Conservation (phyloP, 2,113 vertebrate genomes). For the Solenodon paradoxus region DNA sequence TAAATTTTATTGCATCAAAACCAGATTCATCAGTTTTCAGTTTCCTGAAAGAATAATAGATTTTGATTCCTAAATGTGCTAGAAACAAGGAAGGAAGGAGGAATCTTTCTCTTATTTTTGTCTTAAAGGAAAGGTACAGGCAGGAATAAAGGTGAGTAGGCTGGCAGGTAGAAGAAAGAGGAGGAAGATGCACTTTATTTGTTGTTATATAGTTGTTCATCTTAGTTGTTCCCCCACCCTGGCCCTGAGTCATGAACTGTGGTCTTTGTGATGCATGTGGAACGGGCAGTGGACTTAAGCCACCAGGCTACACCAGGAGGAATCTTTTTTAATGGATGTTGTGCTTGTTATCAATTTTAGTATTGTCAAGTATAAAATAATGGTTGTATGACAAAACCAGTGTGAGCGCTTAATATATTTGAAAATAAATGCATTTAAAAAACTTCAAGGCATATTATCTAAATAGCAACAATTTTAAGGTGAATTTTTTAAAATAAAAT, state of each 20-base stretch:
- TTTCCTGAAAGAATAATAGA: background rate
- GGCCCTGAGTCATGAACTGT: too few species aligned
- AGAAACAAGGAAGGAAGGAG: background rate
- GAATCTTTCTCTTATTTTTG: constrained; percentile 11
- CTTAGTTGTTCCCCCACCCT: too few species aligned
- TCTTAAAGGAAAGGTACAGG: too few species aligned
- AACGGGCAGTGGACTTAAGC: too few species aligned
- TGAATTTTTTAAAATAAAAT: constrained; percentile 14
- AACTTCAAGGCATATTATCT: background rate
- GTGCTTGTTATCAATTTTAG: background rate
- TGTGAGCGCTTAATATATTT: background rate
- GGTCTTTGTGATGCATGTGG: too few species aligned
- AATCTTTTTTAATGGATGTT: background rate
- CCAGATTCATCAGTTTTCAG: background rate
- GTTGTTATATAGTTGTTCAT: too few species aligned
- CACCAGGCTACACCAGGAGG: too few species aligned
- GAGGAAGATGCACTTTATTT: too few species aligned
- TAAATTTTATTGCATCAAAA: background rate
- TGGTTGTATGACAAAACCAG: background rate
- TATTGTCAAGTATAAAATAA: constrained; percentile 15
- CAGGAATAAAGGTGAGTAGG: too few species aligned
- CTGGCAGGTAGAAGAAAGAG: too few species aligned
- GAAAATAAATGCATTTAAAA: background rate
- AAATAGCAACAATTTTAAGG: background rate
- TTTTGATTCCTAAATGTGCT: background rate